phyloP scores from a whole-genome alignment of 2,888 invertebrate species.

The Allophyes oxyacanthae region DNA sequence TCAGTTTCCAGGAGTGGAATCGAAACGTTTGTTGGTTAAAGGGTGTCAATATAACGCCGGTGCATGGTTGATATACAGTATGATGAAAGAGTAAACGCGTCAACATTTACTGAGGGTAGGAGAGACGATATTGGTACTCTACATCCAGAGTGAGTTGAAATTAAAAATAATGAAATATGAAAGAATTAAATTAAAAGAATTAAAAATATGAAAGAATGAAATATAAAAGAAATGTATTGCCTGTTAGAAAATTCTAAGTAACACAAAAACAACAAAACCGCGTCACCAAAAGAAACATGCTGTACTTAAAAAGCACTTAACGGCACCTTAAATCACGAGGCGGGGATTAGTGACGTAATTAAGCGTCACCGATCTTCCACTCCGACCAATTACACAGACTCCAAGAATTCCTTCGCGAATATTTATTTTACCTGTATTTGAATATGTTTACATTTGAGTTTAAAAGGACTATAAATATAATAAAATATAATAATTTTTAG shows the following conservation, averaged over 20 bases:
- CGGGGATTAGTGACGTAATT: constrained; percentile 36
- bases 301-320: constrained; percentile 7
- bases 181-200: no score
- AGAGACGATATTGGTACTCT: no score
- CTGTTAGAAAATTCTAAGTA: no score
- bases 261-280: neutral
- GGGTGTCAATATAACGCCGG: neutral
- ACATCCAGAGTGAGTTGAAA: no score
- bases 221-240: no score
- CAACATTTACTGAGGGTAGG: constrained; percentile 12
- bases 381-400: constrained; percentile 29
- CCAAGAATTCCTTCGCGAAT: constrained; percentile 14
- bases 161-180: no score
- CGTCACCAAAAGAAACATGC: constrained; percentile 16
- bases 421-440: constrained; percentile 25
- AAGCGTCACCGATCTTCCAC: constrained; percentile 16
- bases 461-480: constrained; percentile 3
- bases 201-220: no score
- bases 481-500: no score
- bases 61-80: neutral
- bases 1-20: constrained; percentile 1
- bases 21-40: constrained; percentile 7
- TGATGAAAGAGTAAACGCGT: neutral
- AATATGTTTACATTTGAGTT: constrained; percentile 3
- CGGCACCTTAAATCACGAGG: constrained; percentile 20